Conservation (phyloP, 2,888 invertebrate species). For the Punctoribates punctum region DNA sequence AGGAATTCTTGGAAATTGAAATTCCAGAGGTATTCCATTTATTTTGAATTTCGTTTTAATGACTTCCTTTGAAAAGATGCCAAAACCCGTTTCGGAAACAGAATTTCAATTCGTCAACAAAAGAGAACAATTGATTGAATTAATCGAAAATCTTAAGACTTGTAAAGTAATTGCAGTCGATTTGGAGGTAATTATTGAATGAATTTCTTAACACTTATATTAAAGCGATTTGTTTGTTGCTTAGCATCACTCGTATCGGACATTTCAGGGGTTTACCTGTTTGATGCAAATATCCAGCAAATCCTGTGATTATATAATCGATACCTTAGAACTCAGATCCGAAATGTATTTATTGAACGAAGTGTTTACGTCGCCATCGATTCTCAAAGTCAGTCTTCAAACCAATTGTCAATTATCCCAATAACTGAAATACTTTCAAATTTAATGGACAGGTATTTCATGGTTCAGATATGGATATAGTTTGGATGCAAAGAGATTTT, state of each 20-base stretch:
- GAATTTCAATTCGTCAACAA: slow-evolving; percentile 67
- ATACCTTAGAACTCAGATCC: slow-evolving; percentile 76
- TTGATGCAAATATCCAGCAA: slow-evolving; percentile 85
- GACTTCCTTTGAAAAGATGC: slow-evolving; percentile 50
- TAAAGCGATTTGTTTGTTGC: slow-evolving; percentile 40
- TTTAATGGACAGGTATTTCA: slow-evolving; percentile 69
- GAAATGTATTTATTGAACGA: slow-evolving; percentile 78
- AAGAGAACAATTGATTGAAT: slow-evolving; percentile 61
- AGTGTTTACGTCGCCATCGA: slow-evolving; percentile 80
- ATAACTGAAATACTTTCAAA: slow-evolving; percentile 1
- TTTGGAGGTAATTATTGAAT: slow-evolving; percentile 58
- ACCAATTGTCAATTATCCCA: background rate
- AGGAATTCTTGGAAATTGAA: slow-evolving; percentile 57
- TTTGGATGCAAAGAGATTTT: slow-evolving; percentile 93
- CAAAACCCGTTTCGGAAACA: slow-evolving; percentile 62
- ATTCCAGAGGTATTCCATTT: slow-evolving; percentile 51
- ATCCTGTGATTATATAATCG: slow-evolving; percentile 78
- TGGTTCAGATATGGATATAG: slow-evolving; percentile 79
- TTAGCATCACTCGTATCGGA: slow-evolving; percentile 84
- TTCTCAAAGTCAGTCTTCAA: slow-evolving; percentile 69
- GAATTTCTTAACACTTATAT: background rate
- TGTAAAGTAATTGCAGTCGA: slow-evolving; percentile 81
- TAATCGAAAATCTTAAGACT: slow-evolving; percentile 65
- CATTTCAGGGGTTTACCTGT: slow-evolving; percentile 91
- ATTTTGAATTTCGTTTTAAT: background rate